These are phyloP conservation scores for Hemibagrus wyckioides DNA, from an alignment of 2,113 vertebrate species.

Conservation along the genomic window DNA sequence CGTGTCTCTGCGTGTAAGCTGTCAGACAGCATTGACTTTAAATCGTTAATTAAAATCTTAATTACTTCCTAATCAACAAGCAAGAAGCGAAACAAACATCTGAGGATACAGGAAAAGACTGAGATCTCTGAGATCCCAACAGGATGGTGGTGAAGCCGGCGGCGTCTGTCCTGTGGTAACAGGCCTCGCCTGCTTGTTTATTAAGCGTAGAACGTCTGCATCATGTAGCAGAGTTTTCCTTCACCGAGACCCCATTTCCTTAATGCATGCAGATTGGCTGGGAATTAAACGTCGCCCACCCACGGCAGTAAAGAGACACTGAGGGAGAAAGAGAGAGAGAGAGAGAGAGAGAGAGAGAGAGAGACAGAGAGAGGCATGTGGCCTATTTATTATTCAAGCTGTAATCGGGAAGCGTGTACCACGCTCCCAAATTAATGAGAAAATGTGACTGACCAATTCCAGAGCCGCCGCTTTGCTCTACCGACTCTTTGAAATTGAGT, in stretches of 20 bases:
- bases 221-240: constrained; percentile 55
- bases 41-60: constrained; percentile 18
- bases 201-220: constrained; percentile 61
- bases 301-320: constrained; percentile 32
- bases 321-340: constrained; percentile 24
- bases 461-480: constrained; percentile 60
- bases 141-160: constrained; percentile 25
- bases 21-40: background rate
- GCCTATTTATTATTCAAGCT: constrained; percentile 73
- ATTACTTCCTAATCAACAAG: constrained; percentile 13
- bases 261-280: constrained; percentile 64
- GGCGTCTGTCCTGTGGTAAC: constrained; percentile 44
- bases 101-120: constrained; percentile 31
- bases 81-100: background rate
- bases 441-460: constrained; percentile 69
- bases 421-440: constrained; percentile 69
- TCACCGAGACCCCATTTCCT: constrained; percentile 47
- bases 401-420: constrained; percentile 69
- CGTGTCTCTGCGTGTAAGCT: background rate
- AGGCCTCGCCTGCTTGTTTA: constrained; percentile 61
- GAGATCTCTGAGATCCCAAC: background rate
- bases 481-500: constrained; percentile 69
- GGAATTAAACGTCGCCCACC: constrained; percentile 64
- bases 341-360: background rate
- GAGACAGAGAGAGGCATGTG: background rate